phyloP scores from a whole-genome alignment of 2,797 vertebrate genomes.

The Chromis chromis region DNA sequence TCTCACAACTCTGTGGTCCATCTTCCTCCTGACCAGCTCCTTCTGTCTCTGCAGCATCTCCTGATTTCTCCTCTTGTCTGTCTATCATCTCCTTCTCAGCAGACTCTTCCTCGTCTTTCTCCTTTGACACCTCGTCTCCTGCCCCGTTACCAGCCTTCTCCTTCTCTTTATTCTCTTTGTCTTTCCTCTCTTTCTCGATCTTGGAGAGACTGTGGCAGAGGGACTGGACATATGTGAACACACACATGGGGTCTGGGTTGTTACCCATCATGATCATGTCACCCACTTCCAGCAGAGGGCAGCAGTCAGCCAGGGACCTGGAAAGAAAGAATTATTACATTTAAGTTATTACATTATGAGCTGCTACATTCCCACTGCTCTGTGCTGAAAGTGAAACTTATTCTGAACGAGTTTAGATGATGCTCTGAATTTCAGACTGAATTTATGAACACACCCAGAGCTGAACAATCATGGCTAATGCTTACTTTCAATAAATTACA shows the following conservation, averaged over 20 bases:
- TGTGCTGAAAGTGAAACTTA: too few relatives aligned
- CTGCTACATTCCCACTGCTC: too few relatives aligned
- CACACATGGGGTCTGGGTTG: constrained; percentile 94
- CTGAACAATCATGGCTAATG: too few relatives aligned
- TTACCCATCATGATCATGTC: constrained; percentile 99
- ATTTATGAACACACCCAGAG: too few relatives aligned
- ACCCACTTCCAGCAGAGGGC: constrained; percentile 94
- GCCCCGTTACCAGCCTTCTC: constrained; percentile 35
- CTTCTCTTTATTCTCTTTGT: constrained; percentile 81
- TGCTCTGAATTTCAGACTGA: too few relatives aligned
- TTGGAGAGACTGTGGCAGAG: constrained; percentile 96
- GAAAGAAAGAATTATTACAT: too few relatives aligned
- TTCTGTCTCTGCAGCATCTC: constrained; percentile 24
- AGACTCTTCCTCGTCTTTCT: constrained; percentile 42
- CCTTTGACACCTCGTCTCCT: constrained; percentile 24
- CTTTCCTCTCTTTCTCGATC: constrained; percentile 91
- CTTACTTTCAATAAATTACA: too few relatives aligned
- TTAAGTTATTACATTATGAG: too few relatives aligned
- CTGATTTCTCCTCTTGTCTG: constrained; percentile 44
- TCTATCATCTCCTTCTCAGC: constrained; percentile 24
- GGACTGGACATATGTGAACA: constrained; percentile 98
- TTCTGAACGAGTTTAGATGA: too few relatives aligned
- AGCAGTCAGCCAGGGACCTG: constrained; percentile 94
- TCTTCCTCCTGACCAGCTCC: constrained; percentile 35
- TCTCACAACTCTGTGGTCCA: constrained; percentile 41